Evolutionary conservation across 2,888 invertebrate genomes (phyloP), one percentile per base, ranked within the genome.

Genomic region (Salpingus planirostris): DNA sequence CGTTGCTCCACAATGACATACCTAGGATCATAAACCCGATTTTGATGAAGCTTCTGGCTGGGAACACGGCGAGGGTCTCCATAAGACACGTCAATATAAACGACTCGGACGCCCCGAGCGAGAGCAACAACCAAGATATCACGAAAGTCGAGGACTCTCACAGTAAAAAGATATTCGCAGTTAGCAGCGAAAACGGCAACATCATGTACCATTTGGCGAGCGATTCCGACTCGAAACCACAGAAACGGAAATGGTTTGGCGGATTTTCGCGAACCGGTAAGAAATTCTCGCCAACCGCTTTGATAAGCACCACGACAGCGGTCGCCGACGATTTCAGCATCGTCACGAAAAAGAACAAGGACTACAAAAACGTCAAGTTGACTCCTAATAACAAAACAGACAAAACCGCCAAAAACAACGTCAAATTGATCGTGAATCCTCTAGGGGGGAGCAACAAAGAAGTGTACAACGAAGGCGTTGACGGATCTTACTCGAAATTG

Each of bases 161-260:
- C 33, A 50, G 61, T 25, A 68, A 70, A 12, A 82, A 80, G 52
- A 80, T 88, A 8, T 86, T 81, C 52, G 87, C 87, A 1, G 83
- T 88, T 24, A 86, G 86, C 52, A 84, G 80, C 24, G 81, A 84
- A 14, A 82, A 82, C 47, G 87, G 87, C 2, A 83, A 84, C 47
- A 78, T 88, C 3, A 78, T 74, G 50, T 76, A 75, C 49, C 76
- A 76, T 40, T 69, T 74, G 1, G 69, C 71, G 13, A 64, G 62
- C 21, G 52, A 56, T 11, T 57, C 59, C 1, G 65, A 50, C 30
- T 55, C 55, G 5, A 65, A 64, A 47, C 60, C 61, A 0, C 44
- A 51, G 2, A 64, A 64, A 36, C 57, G 58, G 34, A 58, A 58
- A 36, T 64, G 63, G 60, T 65, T 62, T 40, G 46, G 57, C 40